Percentiles rank a stretch among this genome's conserved stretches.
Conservation (phyloP, 2,888 invertebrate species). For the Horisme vitalbata region DNA sequence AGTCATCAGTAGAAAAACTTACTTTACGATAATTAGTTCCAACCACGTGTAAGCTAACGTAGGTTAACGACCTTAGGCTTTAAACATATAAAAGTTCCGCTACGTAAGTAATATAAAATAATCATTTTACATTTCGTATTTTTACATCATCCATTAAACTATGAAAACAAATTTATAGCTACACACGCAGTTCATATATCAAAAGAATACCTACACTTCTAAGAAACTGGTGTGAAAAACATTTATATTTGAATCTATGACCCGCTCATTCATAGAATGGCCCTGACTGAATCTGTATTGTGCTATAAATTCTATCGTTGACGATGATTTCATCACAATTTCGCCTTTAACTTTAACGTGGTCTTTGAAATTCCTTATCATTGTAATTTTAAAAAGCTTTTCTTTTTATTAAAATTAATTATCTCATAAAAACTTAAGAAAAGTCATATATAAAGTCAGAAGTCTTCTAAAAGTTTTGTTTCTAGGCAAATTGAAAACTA, state of each 20-base stretch:
- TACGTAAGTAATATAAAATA: background rate
- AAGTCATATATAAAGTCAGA: too few species aligned
- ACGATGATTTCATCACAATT: conserved; percentile 10
- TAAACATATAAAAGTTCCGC: background rate
- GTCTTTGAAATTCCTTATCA: too few species aligned
- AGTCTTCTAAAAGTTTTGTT: too few species aligned
- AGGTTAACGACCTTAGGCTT: conserved; percentile 4
- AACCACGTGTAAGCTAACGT: conserved; percentile 3
- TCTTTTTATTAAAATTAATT: too few species aligned
- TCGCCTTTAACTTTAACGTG: too few species aligned
- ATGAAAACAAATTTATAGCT: conserved; percentile 11
- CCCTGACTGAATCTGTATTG: conserved; percentile 21
- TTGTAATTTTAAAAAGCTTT: too few species aligned
- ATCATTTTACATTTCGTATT: background rate
- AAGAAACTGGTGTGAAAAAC: conserved; percentile 1
- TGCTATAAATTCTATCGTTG: conserved; percentile 5
- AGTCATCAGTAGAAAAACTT: too few species aligned
- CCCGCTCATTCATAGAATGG: conserved; percentile 24
- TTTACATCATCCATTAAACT: conserved; percentile 3
- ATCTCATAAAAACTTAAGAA: too few species aligned
- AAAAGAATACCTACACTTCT: conserved; percentile 13
- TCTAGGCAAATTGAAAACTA: too few species aligned
- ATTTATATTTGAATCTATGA: conserved; percentile 3
- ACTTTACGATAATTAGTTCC: too few species aligned
- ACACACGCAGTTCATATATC: conserved; percentile 15